Evolutionary conservation across 2,797 vertebrate genomes (phyloP), one percentile per base, ranked within the genome.

Genomic region (Pangasius macronema): DNA sequence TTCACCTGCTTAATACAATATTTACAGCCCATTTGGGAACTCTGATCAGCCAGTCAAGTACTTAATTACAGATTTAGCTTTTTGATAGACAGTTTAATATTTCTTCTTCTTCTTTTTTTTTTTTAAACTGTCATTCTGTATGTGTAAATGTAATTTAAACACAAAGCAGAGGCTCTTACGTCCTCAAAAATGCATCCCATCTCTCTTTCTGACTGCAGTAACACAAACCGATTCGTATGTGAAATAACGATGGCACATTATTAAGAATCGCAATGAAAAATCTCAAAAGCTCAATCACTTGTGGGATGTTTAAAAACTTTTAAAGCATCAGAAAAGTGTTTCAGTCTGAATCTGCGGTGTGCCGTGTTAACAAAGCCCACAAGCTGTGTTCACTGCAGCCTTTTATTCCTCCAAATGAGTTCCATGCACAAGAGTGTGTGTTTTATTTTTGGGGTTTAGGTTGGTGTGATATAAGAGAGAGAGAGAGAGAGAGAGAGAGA

Each of bases 341-440:
- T 83, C 67, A 85, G 65, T 53, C 68, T 55, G 59, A 77, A 84
- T 85, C n/a, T 82, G 42, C 10, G 53, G 24, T 3, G 46, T 9
- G 16, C 7, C 2, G 76, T 9, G 36, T 33, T 22, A 55, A 77
- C 8, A 0, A 57, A 79, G 51, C 14, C 16, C 36, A 63, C 46
- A 63, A 57, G 33, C 67, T 61, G 68, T 14, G 13, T 20, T 83
- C 42, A 39, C 36, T 36, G 20, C 63, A 22, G 51, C 16, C 30
- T 68, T 82, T 82, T 49, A 81, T 86, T 80, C 65, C 30, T 59
- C 46, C 27, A 82, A 72, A 86, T 72, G 33, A 72, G 24, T 42
- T 82, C 49, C 83, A 84, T 79, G n/a, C 51, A 51, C 14, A 6
- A 76, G 7, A 42, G 51, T 36, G 76, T 2, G 30, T 0, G 49